These are phyloP conservation scores for Agriotes lineatus DNA, from an alignment of 2,888 invertebrate species.

Conservation along the genomic window DNA sequence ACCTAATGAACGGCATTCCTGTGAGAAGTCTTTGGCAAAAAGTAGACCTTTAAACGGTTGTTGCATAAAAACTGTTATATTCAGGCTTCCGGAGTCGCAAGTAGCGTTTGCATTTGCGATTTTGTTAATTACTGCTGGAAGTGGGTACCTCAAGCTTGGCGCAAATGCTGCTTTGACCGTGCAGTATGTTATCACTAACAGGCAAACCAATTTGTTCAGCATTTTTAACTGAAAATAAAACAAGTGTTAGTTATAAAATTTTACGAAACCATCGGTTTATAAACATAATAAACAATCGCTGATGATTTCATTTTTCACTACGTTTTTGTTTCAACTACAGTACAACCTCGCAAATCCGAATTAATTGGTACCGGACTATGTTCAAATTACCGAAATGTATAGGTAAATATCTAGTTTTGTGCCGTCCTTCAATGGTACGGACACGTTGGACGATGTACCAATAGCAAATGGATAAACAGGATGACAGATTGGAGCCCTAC, in stretches of 20 bases:
- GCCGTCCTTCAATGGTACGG: too few species aligned
- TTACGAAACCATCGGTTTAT: too few species aligned
- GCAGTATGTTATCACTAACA: constrained; percentile 18
- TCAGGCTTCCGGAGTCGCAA: constrained; percentile 75
- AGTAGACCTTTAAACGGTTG: constrained; percentile 78
- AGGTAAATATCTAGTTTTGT: too few species aligned
- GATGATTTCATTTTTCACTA: too few species aligned
- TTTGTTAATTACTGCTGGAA: constrained; percentile 65
- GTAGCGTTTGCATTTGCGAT: constrained; percentile 72
- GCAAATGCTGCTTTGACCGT: constrained; percentile 46
- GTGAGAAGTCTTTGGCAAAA: constrained; percentile 81
- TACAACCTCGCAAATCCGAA: too few species aligned
- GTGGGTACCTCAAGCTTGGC: constrained; percentile 52
- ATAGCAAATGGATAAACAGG: too few species aligned
- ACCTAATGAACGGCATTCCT: constrained; percentile 78
- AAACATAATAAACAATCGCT: background rate
- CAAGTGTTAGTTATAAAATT: background rate
- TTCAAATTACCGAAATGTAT: too few species aligned
- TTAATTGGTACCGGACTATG: too few species aligned
- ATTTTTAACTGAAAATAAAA: constrained; percentile 10
- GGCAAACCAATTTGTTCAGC: constrained; percentile 13
- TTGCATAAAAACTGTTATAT: constrained; percentile 73
- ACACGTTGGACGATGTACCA: too few species aligned
- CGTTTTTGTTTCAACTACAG: too few species aligned
- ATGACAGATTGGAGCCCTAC: too few species aligned